Conservation (phyloP, 2,888 invertebrate species). For the Parnassius apollo region DNA sequence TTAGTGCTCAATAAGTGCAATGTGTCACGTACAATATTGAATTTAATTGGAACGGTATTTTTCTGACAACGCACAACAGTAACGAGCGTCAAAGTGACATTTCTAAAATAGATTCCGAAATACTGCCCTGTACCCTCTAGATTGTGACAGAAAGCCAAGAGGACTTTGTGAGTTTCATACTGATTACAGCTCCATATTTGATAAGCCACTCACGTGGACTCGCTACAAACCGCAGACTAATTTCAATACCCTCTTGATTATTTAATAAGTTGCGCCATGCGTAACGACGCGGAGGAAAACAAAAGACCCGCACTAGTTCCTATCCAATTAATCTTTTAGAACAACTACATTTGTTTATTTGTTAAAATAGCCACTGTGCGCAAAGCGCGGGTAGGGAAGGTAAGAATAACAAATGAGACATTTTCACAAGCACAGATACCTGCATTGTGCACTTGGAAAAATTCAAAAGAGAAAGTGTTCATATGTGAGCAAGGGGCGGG, state of each 20-base stretch:
- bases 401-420: slow-evolving; percentile 35
- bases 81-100: slow-evolving; percentile 4
- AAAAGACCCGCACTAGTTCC: slow-evolving; percentile 32
- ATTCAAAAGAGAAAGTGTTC: slow-evolving; percentile 72
- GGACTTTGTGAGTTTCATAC: slow-evolving; percentile 62
- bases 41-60: neutral
- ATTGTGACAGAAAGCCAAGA: slow-evolving; percentile 50
- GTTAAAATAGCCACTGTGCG: slow-evolving; percentile 23
- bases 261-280: slow-evolving; percentile 44
- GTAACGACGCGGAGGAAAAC: slow-evolving; percentile 34
- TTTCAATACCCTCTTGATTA: slow-evolving; percentile 68
- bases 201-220: slow-evolving; percentile 70
- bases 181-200: slow-evolving; percentile 78
- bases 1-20: slow-evolving; percentile 7
- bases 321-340: slow-evolving; percentile 33
- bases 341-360: slow-evolving; percentile 28
- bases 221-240: slow-evolving; percentile 65
- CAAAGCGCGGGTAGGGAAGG: slow-evolving; percentile 30
- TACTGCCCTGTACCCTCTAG: slow-evolving; percentile 24
- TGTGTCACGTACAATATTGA: slow-evolving; percentile 1
- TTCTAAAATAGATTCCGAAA: slow-evolving; percentile 15
- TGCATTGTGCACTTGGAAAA: slow-evolving; percentile 56
- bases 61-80: neutral
- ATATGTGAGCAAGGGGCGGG: slow-evolving; percentile 57
- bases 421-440: slow-evolving; percentile 36